These are phyloP conservation scores for Tetrao urogallus DNA, from an alignment of 2,113 vertebrate genomes.

Conservation along the genomic window DNA sequence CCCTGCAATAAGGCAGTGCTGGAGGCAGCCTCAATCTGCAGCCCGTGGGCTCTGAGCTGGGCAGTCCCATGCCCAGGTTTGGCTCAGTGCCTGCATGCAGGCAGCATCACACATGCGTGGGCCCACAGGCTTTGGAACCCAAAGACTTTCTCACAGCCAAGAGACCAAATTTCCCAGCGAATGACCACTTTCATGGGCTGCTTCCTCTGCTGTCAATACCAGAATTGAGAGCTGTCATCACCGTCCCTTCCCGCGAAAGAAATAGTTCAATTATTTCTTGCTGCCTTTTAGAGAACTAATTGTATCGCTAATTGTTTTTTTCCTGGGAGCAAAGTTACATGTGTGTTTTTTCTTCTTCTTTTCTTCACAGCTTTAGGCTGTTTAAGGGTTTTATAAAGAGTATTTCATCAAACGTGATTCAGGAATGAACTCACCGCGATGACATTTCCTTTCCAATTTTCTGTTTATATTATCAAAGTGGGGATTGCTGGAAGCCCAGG, in stretches of 20 bases:
- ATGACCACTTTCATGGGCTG: slow-evolving; percentile 68
- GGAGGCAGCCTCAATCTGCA: neutral
- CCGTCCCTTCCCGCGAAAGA: slow-evolving; percentile 48
- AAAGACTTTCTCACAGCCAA: neutral
- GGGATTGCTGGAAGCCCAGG: slow-evolving; percentile 45
- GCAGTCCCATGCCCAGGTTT: neutral
- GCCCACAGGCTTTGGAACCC: too few relatives aligned
- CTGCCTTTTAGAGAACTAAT: slow-evolving; percentile 67
- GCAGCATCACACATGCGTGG: neutral
- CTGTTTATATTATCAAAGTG: slow-evolving; percentile 22
- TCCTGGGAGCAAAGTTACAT: slow-evolving; percentile 1
- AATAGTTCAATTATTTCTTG: slow-evolving; percentile 61
- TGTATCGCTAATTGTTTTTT: slow-evolving; percentile 74
- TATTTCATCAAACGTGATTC: slow-evolving; percentile 59
- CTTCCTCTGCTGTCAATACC: slow-evolving; percentile 69
- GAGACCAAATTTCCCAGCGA: slow-evolving; percentile 67
- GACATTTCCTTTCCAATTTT: slow-evolving; percentile 59
- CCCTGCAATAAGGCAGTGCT: neutral
- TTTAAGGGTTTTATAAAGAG: slow-evolving; percentile 65
- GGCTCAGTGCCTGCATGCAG: neutral
- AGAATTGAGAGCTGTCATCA: slow-evolving; percentile 53
- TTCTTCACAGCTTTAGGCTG: slow-evolving; percentile 6
- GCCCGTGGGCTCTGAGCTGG: neutral
- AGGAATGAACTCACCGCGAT: slow-evolving; percentile 14
- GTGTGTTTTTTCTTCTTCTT: neutral